These are phyloP conservation scores for Xestia c-nigrum DNA, from an alignment of 2,888 invertebrate species.

Conservation along the genomic window DNA sequence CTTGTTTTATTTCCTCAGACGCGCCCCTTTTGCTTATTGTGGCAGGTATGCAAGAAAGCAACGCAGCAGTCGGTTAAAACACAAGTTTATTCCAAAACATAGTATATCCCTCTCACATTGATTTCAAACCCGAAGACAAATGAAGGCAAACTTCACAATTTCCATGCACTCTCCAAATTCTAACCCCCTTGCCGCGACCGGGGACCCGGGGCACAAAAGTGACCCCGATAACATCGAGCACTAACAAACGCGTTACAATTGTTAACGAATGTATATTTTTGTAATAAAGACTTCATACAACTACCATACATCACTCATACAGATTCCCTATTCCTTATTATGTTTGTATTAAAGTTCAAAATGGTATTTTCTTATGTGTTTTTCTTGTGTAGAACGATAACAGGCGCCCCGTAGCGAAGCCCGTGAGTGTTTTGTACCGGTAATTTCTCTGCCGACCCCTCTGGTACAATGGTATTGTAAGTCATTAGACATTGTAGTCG, in stretches of 20 bases:
- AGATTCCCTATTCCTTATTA: conserved; percentile 17
- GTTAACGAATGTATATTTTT: conserved; percentile 72
- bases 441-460: conserved; percentile 78
- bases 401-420: conserved; percentile 80
- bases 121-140: conserved; percentile 35
- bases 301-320: conserved; percentile 38
- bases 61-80: neutral
- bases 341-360: conserved; percentile 26
- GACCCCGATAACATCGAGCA: conserved; percentile 78
- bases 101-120: neutral
- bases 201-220: conserved; percentile 58
- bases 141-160: conserved; percentile 35
- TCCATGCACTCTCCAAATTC: conserved; percentile 38
- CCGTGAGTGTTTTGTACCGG: conserved; percentile 79
- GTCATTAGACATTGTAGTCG: conserved; percentile 78
- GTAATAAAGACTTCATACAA: conserved; percentile 67
- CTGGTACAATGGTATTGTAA: conserved; percentile 70
- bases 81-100: neutral
- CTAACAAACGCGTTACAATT: conserved; percentile 69
- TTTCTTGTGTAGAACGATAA: conserved; percentile 65
- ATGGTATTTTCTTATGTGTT: conserved; percentile 9
- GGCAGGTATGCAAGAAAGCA: neutral
- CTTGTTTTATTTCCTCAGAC: neutral
- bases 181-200: conserved; percentile 60
- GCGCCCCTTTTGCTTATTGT: neutral